Base-by-base conservation (phyloP, 2,113 vertebrate species). In the Calidris pygmaea region DNA sequence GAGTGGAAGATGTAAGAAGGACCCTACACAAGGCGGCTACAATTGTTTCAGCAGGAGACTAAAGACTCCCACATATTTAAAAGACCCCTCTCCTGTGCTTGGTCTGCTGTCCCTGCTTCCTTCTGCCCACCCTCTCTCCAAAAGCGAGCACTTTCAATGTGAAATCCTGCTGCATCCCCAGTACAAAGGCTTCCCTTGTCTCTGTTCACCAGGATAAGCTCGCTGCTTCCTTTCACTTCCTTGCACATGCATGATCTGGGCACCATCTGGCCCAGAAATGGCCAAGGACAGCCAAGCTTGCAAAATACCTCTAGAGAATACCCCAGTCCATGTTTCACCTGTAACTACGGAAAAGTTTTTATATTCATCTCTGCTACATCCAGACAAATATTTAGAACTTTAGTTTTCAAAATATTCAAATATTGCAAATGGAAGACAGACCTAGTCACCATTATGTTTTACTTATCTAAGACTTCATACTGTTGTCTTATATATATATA, bases 181-280 rank as follows among this genome's bases (percentile, higher is more conserved):
- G 24, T 48, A 60, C 90, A 89, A 89, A 93, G 56, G 22, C 56
- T 87, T 96, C 56, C 65, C 70, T 91, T 85, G 43, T 43, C 37
- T 74, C 68, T 59, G 60, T 37, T 63, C 65, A 35, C 45, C 50
- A 85, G 65, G 85, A 74, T 67, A 78, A 89, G 14, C n/a, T 87
- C 8, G 3, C 48, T 70, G 17, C 45, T 94, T 89, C 92, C n/a
- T 41, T 94, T 87, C 60, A 55, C 37, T 85, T 91, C 93, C 85
- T 85, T 72, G 70, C 60, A 82, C 52, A 43, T 22, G 16, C 34
- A 45, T 10, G 76, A 59, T 72, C 58, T 22, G 45, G 87, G 79
- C 63, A 90, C 50, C 85, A 92, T 83, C 90, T 92, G 78, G 48
- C 39, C 48, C 82, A 79, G 78, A 90, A 96, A 79, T 22, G 39